Evolutionary conservation across 2,797 vertebrate genomes (phyloP).

Genomic region (Pipistrellus pipistrellus): DNA sequence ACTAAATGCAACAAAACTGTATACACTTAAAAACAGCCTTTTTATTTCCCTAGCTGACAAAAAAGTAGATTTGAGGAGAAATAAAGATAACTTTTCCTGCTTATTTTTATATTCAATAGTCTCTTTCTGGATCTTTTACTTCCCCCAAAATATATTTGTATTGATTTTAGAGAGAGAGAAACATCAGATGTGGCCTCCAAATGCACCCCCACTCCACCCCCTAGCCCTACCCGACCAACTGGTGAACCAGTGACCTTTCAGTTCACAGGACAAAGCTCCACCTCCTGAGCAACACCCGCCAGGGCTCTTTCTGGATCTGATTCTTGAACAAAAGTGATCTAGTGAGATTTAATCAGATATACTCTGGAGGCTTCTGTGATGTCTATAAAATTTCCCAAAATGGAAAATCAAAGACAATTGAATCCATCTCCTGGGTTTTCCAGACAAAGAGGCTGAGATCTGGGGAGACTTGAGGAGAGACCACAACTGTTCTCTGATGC

Average conservation of each 20-base stretch:
- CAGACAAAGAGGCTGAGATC: conserved; percentile 29
- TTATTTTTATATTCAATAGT: conserved; percentile 32
- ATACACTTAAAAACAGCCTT: not conserved
- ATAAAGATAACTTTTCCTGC: not conserved
- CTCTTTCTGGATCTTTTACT: not conserved
- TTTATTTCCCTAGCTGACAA: conserved; percentile 29
- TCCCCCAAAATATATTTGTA: no score
- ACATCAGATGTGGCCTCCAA: not conserved
- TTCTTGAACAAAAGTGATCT: conserved; percentile 47
- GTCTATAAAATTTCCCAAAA: conserved; percentile 61
- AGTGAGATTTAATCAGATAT: conserved; percentile 73
- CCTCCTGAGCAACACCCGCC: not conserved
- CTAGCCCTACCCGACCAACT: no score
- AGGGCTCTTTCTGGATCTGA: conserved; percentile 51
- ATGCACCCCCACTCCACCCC: no score
- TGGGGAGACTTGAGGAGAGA: conserved; percentile 50
- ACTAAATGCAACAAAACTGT: not conserved
- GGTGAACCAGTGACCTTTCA: not conserved
- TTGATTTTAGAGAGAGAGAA: not conserved
- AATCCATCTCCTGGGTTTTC: conserved; percentile 64
- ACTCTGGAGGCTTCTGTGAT: conserved; percentile 66
- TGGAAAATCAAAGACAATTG: conserved; percentile 77
- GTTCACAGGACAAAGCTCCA: not conserved
- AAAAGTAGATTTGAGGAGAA: conserved; percentile 49
- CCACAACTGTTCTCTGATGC: conserved; percentile 36